These are phyloP conservation scores for Mugil cephalus DNA, from an alignment of 2,113 vertebrate species.

Conservation along the genomic window DNA sequence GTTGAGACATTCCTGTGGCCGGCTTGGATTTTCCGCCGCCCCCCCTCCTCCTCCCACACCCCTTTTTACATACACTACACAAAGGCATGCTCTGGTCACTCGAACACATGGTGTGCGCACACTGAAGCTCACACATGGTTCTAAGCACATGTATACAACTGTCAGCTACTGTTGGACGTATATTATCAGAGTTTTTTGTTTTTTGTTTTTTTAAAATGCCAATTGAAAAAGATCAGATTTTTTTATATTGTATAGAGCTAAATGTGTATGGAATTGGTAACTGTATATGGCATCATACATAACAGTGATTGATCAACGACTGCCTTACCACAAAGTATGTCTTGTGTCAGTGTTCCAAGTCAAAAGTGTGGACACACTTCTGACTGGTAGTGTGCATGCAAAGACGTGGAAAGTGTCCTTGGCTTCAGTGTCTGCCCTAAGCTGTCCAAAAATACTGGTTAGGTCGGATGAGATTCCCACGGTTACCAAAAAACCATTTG, in stretches of 20 bases:
- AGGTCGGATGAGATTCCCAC: conserved; percentile 30
- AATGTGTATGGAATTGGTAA: too few relatives aligned
- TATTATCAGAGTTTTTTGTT: too few relatives aligned
- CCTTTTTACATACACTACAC: conserved; percentile 53
- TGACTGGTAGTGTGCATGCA: too few relatives aligned
- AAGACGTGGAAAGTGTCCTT: background rate
- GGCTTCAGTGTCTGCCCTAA: background rate
- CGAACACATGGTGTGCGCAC: conserved; percentile 5
- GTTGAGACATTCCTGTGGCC: conserved; percentile 79
- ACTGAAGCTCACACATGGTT: background rate
- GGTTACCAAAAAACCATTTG: background rate
- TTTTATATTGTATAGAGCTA: too few relatives aligned
- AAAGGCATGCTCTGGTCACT: conserved; percentile 53
- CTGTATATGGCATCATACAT: too few relatives aligned
- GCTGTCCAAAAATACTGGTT: conserved; percentile 13
- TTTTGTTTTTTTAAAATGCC: too few relatives aligned
- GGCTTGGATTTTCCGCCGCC: conserved; percentile 65
- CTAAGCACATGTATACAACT: background rate
- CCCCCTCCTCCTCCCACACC: conserved; percentile 61
- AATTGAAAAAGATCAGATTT: too few relatives aligned
- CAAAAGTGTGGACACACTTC: too few relatives aligned
- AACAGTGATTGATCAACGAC: too few relatives aligned
- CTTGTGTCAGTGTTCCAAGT: background rate
- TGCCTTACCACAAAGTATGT: background rate
- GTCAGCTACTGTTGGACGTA: background rate